Evolutionary conservation across 2,888 invertebrate species (phyloP), one percentile per base, ranked within the genome.

Genomic region (Hoplodrina blanda): DNA sequence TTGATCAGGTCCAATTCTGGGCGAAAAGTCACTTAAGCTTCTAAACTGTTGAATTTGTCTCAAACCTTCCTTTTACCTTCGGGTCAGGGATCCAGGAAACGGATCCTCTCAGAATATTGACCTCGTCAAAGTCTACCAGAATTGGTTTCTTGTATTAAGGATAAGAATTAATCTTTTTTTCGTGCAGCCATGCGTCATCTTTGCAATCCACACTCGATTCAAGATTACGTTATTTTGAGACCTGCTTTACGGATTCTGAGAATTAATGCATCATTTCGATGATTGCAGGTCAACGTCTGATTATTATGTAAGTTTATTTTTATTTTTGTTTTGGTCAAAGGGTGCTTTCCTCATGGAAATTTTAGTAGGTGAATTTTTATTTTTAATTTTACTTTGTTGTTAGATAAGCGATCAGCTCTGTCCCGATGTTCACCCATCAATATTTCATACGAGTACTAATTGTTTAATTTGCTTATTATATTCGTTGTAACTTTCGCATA

Each of bases 251-350:
- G 20, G 6, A 11, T 62, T 78, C 61, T 15, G 19, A 62, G 62
- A 76, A 73, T 15, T 30, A 2, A 41, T 30, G 15, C 33, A 53
- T 56, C 52, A n/a, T 68, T 20, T 41, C 11, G 17, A 49, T 41
- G 25, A 60, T 25, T 33, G 41, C 11, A 46, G 62, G 67, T 78
- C 62, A 67, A 73, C n/a, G 46, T 7, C 59, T 67, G 62, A 76
- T 67, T 62, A 30, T 30, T 62, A 30, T 30, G 20, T 19, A 53
- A 30, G 4, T 52, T 53, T 13, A 25, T 13, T 7, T 30, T 50
- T 19, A 8, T 55, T 50, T 52, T 57, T 57, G 33, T 44, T 65
- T 30, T 4, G 19, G 8, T 37, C 0, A 2, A 15, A 46, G 15
- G 2, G 46, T 46, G 17, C 46, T 46, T 17, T 17, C 17, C 46